These are phyloP conservation scores for Rattus rattus DNA, from an alignment of 2,113 vertebrate species.

Conservation along the genomic window DNA sequence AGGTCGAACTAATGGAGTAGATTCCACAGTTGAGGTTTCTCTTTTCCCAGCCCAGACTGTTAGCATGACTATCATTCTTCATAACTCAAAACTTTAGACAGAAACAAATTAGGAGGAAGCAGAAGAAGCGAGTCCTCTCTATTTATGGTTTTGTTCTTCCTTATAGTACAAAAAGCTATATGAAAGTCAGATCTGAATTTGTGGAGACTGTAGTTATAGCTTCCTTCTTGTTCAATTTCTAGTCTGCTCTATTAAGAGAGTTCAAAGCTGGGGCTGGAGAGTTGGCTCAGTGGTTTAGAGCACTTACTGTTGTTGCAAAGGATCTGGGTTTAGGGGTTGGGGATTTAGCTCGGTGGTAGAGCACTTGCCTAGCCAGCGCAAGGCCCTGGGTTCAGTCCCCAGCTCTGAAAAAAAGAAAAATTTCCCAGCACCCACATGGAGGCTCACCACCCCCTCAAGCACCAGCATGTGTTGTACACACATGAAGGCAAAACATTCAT, in stretches of 20 bases:
- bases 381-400: too few relatives aligned
- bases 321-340: too few relatives aligned
- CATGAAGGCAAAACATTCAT: too few relatives aligned
- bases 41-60: background rate
- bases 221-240: conserved; percentile 22
- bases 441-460: too few relatives aligned
- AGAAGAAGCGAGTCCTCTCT: background rate
- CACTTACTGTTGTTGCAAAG: too few relatives aligned
- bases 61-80: background rate
- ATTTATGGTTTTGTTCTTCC: background rate
- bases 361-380: too few relatives aligned
- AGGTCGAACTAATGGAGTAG: background rate
- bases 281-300: too few relatives aligned
- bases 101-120: conserved; percentile 25
- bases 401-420: too few relatives aligned
- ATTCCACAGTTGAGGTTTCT: background rate
- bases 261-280: too few relatives aligned
- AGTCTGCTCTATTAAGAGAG: background rate
- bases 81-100: conserved; percentile 27
- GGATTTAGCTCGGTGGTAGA: too few relatives aligned
- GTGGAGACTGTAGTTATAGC: background rate
- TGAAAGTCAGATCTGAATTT: conserved; percentile 10
- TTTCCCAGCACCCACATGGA: too few relatives aligned
- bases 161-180: background rate
- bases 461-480: too few relatives aligned